Evolutionary conservation across 2,888 invertebrate genomes (phyloP).

Genomic region (Corbicula japonica): DNA sequence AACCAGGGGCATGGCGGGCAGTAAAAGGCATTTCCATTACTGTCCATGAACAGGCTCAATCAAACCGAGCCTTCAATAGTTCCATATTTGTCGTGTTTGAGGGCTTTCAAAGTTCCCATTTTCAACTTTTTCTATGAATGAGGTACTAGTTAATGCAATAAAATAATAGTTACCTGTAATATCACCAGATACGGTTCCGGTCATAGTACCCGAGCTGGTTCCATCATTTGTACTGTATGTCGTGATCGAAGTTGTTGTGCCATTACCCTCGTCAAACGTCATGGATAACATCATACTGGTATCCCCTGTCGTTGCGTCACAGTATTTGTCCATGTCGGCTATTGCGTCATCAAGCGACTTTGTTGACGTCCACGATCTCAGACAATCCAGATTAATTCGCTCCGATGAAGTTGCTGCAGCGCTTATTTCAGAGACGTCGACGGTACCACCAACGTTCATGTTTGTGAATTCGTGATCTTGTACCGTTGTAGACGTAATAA

Average conservation of each 20-base stretch:
- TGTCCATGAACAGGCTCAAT: too few species aligned
- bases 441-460: constrained; percentile 29
- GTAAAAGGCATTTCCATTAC: too few species aligned
- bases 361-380: constrained; percentile 64
- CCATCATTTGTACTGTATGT: constrained; percentile 35
- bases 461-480: constrained; percentile 16
- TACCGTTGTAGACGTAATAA: constrained; percentile 38
- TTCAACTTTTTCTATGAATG: too few species aligned
- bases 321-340: constrained; percentile 56
- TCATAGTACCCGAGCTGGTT: constrained; percentile 18
- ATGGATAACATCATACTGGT: constrained; percentile 57
- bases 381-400: constrained; percentile 62
- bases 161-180: constrained; percentile 15
- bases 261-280: constrained; percentile 71
- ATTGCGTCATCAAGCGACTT: constrained; percentile 58
- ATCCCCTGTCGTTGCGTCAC: constrained; percentile 23
- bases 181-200: constrained; percentile 13
- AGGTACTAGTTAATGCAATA: too few species aligned
- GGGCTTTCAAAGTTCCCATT: too few species aligned
- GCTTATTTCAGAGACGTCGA: constrained; percentile 25
- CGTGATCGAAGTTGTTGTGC: constrained; percentile 42
- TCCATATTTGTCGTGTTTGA: too few species aligned
- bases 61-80: too few species aligned
- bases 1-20: too few species aligned
- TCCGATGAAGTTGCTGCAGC: constrained; percentile 22